Base-by-base conservation (phyloP, 2,113 vertebrate species). In the Pseudorectes ferrugineus region DNA sequence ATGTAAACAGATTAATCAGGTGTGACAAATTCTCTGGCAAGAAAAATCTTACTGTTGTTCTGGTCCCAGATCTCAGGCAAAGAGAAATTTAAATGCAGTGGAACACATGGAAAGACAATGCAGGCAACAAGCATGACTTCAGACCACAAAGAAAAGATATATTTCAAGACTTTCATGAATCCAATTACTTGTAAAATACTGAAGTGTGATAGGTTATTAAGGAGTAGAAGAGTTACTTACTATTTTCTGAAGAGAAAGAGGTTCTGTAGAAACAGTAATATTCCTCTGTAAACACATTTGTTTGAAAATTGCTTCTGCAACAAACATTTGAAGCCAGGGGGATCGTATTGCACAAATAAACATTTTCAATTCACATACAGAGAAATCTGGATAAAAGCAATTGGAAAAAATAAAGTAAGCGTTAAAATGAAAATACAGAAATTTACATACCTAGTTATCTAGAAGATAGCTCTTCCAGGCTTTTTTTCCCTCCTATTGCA, bases 221-320 rank as follows among this genome's bases (percentile, higher is more conserved):
- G 8, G 10, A 71, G 23, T 7, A 38, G 18, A 66, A 95, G n/a
- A 23, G 22, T 40, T 91, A 70, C 97, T 98, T 97, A 98, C 98
- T 89, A 99, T 98, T 98, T 99, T 99, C 89, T 98, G 98, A 54
- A 99, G 98, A 75, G 98, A 99, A 35, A 99, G 98, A 22, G 97
- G 97, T 61, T 98, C 98, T 28, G 94, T 85, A 81, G 97, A 97
- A 85, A 98, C 14, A 83, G 61, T 68, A 73, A 98, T 74, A 54
- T 95, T 98, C 87, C 94, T 98, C 86, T 97, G 97, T 74, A 96
- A 97, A 95, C 98, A 99, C 42, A 98, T 88, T 83, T 97, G 98
- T 93, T 98, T 98, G 97, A 98, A 99, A 77, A 99, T 75, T 84
- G 98, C 98, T 93, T 99, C 99, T 59, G 98, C 98, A 48, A 98